Evolutionary conservation across 2,888 invertebrate species (phyloP).

Genomic region (Drosophila barbarae): DNA sequence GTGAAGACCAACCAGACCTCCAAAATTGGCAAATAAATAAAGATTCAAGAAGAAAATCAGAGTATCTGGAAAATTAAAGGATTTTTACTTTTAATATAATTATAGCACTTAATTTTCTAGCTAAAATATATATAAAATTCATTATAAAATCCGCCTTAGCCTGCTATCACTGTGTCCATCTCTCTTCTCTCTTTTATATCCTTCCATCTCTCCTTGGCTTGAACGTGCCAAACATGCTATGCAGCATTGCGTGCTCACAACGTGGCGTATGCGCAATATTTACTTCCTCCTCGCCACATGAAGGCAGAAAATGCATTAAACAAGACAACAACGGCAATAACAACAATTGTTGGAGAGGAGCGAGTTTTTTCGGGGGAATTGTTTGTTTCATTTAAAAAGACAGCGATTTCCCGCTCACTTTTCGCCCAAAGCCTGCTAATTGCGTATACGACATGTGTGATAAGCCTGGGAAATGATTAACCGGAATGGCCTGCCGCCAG

Average conservation of each 20-base stretch:
- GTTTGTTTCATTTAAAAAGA: slow-evolving; percentile 30
- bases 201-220: neutral
- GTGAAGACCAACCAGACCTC: neutral
- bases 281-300: slow-evolving; percentile 22
- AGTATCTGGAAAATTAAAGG: neutral
- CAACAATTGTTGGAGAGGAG: slow-evolving; percentile 5
- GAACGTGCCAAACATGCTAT: slow-evolving; percentile 51
- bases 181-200: neutral
- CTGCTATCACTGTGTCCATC: slow-evolving; percentile 6
- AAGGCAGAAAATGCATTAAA: slow-evolving; percentile 49
- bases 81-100: too few relatives aligned
- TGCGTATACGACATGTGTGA: slow-evolving; percentile 37
- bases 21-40: neutral
- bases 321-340: slow-evolving; percentile 15
- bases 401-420: slow-evolving; percentile 13
- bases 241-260: slow-evolving; percentile 62
- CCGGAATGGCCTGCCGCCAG: slow-evolving; percentile 18
- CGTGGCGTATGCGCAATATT: slow-evolving; percentile 66
- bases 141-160: neutral
- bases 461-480: slow-evolving; percentile 31
- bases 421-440: slow-evolving; percentile 17
- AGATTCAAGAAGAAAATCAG: neutral
- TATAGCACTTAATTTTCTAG: neutral
- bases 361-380: slow-evolving; percentile 21
- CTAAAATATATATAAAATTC: neutral